Percentiles rank a stretch among this genome's conserved stretches.
Conservation (phyloP, 2,888 invertebrate genomes). For the Athalia rosae region DNA sequence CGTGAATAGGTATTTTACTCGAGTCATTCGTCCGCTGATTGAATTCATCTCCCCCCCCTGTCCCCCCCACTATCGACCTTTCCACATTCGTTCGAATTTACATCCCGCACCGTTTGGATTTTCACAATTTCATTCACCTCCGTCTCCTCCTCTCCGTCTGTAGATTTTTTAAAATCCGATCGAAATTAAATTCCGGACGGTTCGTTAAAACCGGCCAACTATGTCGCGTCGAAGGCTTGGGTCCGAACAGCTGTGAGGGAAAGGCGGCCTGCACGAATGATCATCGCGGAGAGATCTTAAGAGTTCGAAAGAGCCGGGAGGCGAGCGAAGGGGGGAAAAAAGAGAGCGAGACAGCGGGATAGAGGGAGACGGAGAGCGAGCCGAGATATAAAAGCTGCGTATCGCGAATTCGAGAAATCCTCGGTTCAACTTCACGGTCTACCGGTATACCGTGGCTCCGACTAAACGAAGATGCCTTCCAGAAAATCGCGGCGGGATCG, state of each 20-base stretch:
- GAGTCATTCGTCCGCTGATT: too few species aligned
- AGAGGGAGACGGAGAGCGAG: constrained; percentile 9
- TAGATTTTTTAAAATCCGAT: background rate
- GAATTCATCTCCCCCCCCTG: too few species aligned
- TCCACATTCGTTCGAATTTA: too few species aligned
- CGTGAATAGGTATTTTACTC: too few species aligned
- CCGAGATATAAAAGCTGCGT: background rate
- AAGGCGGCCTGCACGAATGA: constrained; percentile 12
- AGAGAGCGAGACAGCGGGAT: constrained; percentile 45
- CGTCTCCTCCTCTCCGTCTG: background rate
- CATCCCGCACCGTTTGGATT: too few species aligned
- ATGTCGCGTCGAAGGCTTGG: constrained; percentile 6
- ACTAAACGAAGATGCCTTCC: background rate
- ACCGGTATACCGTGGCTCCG: too few species aligned
- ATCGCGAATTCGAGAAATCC: too few species aligned
- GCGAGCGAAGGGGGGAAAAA: constrained; percentile 34
- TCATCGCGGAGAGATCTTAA: constrained; percentile 10
- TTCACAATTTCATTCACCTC: constrained; percentile 5
- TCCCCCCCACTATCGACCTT: too few species aligned
- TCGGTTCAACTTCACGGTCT: too few species aligned
- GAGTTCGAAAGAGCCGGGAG: too few species aligned
- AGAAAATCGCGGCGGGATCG: too few species aligned
- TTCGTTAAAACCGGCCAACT: background rate
- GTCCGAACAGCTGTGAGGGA: constrained; percentile 11
- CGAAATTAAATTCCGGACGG: background rate